Base-by-base conservation (phyloP, 2,113 vertebrate genomes). In the Heterotilapia buettikoferi region DNA sequence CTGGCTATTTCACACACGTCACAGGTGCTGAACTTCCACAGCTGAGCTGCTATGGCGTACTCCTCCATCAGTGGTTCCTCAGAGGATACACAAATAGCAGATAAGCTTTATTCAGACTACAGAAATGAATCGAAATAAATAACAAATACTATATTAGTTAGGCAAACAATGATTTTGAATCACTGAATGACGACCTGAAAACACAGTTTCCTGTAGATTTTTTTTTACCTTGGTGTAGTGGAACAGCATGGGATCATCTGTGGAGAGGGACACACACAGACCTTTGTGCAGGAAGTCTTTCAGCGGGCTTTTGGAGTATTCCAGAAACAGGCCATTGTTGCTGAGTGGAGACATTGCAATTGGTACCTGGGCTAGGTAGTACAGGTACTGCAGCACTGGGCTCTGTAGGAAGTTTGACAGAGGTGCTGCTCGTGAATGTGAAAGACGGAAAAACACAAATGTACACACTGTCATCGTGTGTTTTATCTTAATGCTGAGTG, bases 301-400 rank as follows among this genome's bases (percentile, higher is more conserved):
- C 4, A 99, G 94, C 0, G 98, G 98, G 85, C 97, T 99, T 92
- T 99, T 99, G 73, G 98, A 98, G 90, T 99, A 99, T 90, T 98
- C 97, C 82, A 99, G 95, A 88, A 99, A 99, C 1, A 99, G 94
- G 80, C 98, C 98, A 93, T 98, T 99, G 96, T 99, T 99, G 94
- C 98, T 99, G 63, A 98, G 97, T 31, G 98, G 98, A 84, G 98
- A 99, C 98, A 99, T 99, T 79, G 98, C 98, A 88, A 99, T 98
- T 81, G 98, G 98, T 57, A 99, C 96, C 96, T 98, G 98, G 84
- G 98, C 97, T 91, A 99, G 96, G 90, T 99, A 98, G 96, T 98
- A 98, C 87, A 99, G 97, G 85, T 99, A 98, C 96, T 99, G 98
- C 89, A 99, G 94, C 68, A 98, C 98, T 9, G 98, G 98, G 85